Percentiles rank a stretch among this genome's conserved stretches.
These are phyloP conservation scores for Plestiodon gilberti DNA, from an alignment of 2,113 vertebrate species.

Conservation along the genomic window DNA sequence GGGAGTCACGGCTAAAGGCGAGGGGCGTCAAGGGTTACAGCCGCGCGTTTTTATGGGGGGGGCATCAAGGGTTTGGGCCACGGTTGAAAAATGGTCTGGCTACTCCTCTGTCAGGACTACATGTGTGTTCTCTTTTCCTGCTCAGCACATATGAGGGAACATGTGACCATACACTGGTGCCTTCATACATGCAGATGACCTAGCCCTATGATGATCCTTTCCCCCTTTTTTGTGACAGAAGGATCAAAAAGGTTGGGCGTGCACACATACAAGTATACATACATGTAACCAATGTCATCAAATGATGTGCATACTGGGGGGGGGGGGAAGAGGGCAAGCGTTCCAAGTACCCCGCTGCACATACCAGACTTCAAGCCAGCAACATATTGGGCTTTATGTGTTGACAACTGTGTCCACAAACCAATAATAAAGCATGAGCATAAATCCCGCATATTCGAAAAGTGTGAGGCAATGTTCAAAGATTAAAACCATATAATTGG, in stretches of 20 bases:
- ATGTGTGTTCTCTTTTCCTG: background rate
- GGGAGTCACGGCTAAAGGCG: no score
- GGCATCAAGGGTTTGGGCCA: no score
- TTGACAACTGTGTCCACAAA: background rate
- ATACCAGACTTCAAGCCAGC: background rate
- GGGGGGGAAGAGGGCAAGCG: no score
- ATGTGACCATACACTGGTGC: background rate
- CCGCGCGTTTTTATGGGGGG: no score
- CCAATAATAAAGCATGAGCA: background rate
- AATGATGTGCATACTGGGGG: no score
- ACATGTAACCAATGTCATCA: no score
- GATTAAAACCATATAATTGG: constrained; percentile 10
- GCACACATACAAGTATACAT: background rate
- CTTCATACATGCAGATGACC: background rate
- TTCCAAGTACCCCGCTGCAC: background rate
- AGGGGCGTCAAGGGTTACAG: no score
- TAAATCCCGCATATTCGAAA: background rate
- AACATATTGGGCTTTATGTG: background rate
- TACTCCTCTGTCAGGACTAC: no score
- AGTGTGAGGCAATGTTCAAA: background rate
- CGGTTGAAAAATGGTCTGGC: no score
- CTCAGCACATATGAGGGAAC: no score
- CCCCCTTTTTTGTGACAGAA: background rate
- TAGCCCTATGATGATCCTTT: background rate
- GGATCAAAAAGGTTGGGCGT: background rate